Percentiles rank a stretch among this genome's conserved stretches.
Conservation (phyloP, 1,140 invertebrate species). For the Drosophila pandora region DNA sequence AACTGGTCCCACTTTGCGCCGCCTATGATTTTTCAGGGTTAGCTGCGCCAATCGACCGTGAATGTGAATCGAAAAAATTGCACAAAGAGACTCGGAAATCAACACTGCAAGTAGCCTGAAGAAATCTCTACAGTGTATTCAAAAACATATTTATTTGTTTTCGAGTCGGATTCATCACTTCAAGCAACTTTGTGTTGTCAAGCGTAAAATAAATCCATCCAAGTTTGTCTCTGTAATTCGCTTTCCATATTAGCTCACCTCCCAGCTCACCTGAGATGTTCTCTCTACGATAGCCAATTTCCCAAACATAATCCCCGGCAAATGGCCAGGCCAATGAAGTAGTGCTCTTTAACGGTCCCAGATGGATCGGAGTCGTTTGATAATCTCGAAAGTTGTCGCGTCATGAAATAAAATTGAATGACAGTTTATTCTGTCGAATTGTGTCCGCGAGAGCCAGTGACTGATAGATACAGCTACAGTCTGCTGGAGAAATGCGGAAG, state of each 20-base stretch:
- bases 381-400: slow-evolving; percentile 53
- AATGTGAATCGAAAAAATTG: slow-evolving; percentile 13
- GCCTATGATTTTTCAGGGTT: slow-evolving; percentile 53
- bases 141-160: background rate
- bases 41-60: slow-evolving; percentile 54
- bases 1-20: slow-evolving; percentile 17
- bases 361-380: slow-evolving; percentile 19
- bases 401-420: slow-evolving; percentile 63
- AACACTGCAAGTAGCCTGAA: background rate
- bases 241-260: slow-evolving; percentile 1
- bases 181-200: background rate
- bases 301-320: slow-evolving; percentile 29
- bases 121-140: background rate
- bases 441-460: background rate
- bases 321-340: slow-evolving; percentile 23
- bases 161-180: background rate
- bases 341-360: slow-evolving; percentile 44
- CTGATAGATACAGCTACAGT: background rate
- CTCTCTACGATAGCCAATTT: slow-evolving; percentile 40
- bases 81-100: slow-evolving; percentile 8
- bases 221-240: slow-evolving; percentile 7
- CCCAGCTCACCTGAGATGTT: slow-evolving; percentile 9
- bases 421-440: slow-evolving; percentile 15
- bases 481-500: slow-evolving; percentile 32
- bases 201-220: slow-evolving; percentile 7